Conservation (phyloP, 1,140 invertebrate genomes). For the Acyrthosiphon pisum region DNA sequence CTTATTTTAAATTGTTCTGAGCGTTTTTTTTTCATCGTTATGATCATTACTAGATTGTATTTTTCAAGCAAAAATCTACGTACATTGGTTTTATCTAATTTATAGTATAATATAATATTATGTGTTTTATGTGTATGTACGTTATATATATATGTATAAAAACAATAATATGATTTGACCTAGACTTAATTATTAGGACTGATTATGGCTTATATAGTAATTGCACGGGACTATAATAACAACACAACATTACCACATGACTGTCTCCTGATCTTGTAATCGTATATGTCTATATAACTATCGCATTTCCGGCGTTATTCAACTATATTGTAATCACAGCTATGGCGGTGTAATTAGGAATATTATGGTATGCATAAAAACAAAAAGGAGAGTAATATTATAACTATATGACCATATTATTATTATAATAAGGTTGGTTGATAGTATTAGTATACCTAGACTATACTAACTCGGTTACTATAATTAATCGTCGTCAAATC, state of each 20-base stretch:
- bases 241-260: neutral
- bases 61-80: neutral
- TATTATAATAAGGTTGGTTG: neutral
- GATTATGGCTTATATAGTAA: neutral
- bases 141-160: neutral
- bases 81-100: constrained; percentile 8
- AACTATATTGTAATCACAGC: constrained; percentile 14
- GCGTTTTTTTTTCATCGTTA: neutral
- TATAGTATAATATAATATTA: neutral
- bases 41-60: no score
- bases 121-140: neutral
- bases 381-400: neutral
- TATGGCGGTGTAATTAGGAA: neutral
- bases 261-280: constrained; percentile 24
- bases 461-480: neutral
- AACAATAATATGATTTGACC: constrained; percentile 7
- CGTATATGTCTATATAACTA: neutral
- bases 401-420: neutral
- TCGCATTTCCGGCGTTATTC: constrained; percentile 1
- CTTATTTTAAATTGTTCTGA: neutral
- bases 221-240: neutral
- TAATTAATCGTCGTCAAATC: neutral
- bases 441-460: neutral
- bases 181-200: constrained; percentile 21
- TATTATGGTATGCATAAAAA: neutral